Base-by-base conservation (phyloP, 2,797 vertebrate species). In the Carduelis carduelis region DNA sequence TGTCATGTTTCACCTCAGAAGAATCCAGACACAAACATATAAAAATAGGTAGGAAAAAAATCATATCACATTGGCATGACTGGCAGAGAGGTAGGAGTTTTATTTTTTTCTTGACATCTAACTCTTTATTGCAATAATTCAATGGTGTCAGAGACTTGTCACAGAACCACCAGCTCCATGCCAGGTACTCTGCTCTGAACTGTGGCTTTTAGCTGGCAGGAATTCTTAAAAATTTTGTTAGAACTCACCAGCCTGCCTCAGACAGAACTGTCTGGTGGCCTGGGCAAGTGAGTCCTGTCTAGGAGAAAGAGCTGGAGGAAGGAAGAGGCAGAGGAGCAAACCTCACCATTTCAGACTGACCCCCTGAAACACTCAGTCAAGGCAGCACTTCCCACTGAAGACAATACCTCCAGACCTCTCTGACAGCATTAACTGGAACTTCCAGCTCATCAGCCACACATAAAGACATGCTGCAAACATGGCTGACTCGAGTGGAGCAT, bases 401-500 rank as follows among this genome's bases (percentile, higher is more conserved):
- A 43, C 74, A 49, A 22, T 1, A 43, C 46, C 35, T 77, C 87
- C 89, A 78, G 79, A 32, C 53, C 44, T 19, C 76, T 69, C 63
- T 44, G 70, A 64, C 81, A 80, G 52, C 2, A 32, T 94, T 94
- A 96, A 95, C 86, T 79, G 75, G 70, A 83, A 57, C 88, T 94
- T 95, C 87, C 83, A 88, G 87, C 56, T 93, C 84, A 91, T 49
- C 90, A 91, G 65, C 35, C 46, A 56, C 39, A 82, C 59, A 81
- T 6, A 94, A 93, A 94, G 91, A 39, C 37, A 12, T 0, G 18
- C 49, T 84, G 88, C 69, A 84, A 90, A 84, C 71, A 43, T 0
- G 56, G 71, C 59, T 61, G 63, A 9, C 64, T 14, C 2, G 60
- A 87, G 92, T 4, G 44, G 34, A 76, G 81, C 81, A 64, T 77